Base-by-base conservation (phyloP, 2,888 invertebrate species). In the Epirrhoe tristata region DNA sequence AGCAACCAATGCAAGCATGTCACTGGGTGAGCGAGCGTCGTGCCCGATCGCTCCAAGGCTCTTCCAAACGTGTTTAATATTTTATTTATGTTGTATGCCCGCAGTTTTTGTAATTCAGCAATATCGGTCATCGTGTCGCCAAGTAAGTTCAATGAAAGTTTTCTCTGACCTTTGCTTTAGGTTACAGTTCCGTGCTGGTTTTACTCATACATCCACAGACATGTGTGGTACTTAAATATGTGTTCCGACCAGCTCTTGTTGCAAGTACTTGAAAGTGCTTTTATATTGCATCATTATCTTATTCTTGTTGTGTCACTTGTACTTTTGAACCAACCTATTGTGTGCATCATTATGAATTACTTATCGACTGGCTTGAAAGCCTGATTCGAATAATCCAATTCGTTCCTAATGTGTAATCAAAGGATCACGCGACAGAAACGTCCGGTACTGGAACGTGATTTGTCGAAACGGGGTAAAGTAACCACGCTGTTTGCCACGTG, bases 401-500 rank as follows among this genome's bases (percentile, higher is more conserved):
- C 67, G 67, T 79, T 79, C 78, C 79, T 78, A 73, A 73, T 80
- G 75, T 81, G 80, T 79, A 80, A 81, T 69, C 50, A 55, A 64
- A 55, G 65, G 70, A 67, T 79, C 86, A 84, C 82, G 81, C 74
- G 81, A 75, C 77, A 57, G 53, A 54, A 55, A 58, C 67, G 63
- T 63, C 67, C 70, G 74, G 72, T 71, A 70, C 62, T 50, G 32
- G 48, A 84, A 83, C 85, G 84, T 83, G 86, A 81, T 73, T 77
- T 74, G 74, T 75, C 77, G 77, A 81, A 84, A 82, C 77, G 74
- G 80, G 77, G 76, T 77, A 77, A 77, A 76, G 74, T 73, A 75
- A 78, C 79, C 79, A 81, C 81, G 79, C 65, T 75, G 58, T 62
- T 39, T 48, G 83, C 82, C 85, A 74, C 84, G 85, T 85, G 84